A percentile compares a stretch with the other conserved stretches of the same genome.
Conservation (phyloP, 2,888 invertebrate genomes). For the Chrysolina americana region DNA sequence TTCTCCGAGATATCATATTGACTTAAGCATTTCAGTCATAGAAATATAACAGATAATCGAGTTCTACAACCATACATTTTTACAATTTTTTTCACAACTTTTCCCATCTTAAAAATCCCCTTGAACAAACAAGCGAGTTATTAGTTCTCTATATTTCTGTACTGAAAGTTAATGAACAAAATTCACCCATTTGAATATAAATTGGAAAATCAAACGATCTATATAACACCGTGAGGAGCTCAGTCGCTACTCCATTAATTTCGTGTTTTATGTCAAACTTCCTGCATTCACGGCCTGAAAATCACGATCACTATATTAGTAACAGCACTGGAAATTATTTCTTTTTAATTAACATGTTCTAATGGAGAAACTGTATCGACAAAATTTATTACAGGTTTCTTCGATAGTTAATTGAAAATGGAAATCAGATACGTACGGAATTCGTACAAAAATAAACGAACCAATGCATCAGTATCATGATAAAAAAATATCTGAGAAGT, state of each 20-base stretch:
- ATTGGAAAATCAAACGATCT: constrained; percentile 10
- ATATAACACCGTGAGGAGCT: neutral
- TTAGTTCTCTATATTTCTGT: neutral
- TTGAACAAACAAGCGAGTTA: too few relatives aligned
- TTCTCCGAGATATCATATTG: too few relatives aligned
- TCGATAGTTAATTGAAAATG: neutral
- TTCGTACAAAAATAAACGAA: neutral
- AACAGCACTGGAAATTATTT: neutral
- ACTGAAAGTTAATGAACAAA: neutral
- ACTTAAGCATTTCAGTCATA: too few relatives aligned
- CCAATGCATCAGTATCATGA: neutral
- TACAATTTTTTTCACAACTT: too few relatives aligned
- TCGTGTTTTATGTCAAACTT: constrained; percentile 16
- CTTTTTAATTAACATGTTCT: neutral
- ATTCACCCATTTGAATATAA: neutral
- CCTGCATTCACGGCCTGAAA: constrained; percentile 5
- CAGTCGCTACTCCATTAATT: constrained; percentile 10
- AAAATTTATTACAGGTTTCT: neutral
- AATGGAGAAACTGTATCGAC: neutral
- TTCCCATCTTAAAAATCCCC: too few relatives aligned
- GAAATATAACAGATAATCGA: too few relatives aligned
- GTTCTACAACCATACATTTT: too few relatives aligned
- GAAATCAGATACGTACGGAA: neutral
- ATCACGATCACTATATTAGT: neutral
- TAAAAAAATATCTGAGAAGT: neutral